Evolutionary conservation across 2,797 vertebrate species (phyloP), one percentile per base, ranked within the genome.

Genomic region (Steatocranus sp.): DNA sequence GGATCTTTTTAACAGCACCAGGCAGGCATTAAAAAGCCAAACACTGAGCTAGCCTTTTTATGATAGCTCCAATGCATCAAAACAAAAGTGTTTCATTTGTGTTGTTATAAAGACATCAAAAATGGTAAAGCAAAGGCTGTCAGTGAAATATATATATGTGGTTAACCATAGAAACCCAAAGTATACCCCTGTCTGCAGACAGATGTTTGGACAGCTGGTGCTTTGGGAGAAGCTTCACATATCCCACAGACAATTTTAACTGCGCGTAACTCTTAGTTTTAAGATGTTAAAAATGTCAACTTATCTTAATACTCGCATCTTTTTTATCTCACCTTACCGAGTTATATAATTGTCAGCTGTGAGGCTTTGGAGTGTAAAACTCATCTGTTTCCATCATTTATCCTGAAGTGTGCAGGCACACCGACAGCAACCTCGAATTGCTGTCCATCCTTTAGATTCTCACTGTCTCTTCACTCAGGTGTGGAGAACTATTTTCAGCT

Each of bases 401-500:
- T 88, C 83, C 84, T 85, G 91, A 85, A 87, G 83, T 83, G 83
- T 81, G 83, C 83, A 87, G 84, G 90, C 88, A 84, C 79, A 63
- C 87, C 50, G 83, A 92, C 92, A 91, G 90, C 88, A 92, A 78
- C 84, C 79, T 85, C 17, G 27, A 83, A 88, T 86, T 79, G 83
- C 87, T 87, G 93, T 92, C 92, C 92, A 87, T 91, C 85, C 88
- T 86, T 88, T 84, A 84, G 83, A 86, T 86, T 86, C 85, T 82
- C 85, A 87, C 92, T 84, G 80, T 92, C 87, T 89, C 87, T 85
- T 90, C 92, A 86, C 70, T 94, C 92, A 88, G 88, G 87, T 91
- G 92, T 91, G 84, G 87, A 93, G 91, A 86, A 89, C 90, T 92
- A 90, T 93, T 94, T 93, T 91, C 87, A 90, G 88, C 92, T 89